A percentile compares a stretch with the other conserved stretches of the same genome.
Evolutionary conservation across 2,797 vertebrate genomes (phyloP).

Genomic region (Sebastes vulpes): DNA sequence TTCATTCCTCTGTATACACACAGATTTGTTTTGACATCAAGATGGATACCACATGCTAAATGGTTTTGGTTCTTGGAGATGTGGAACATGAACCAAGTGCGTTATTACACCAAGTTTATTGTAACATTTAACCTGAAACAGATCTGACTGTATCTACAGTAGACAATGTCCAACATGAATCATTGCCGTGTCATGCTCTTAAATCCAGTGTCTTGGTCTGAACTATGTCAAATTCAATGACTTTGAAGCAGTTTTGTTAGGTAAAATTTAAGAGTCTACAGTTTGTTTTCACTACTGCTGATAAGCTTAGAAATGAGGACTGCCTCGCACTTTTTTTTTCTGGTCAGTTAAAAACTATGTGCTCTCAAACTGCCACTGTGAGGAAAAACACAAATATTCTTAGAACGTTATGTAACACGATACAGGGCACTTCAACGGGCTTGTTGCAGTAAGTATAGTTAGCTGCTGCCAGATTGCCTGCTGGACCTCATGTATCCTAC

Average conservation of each 20-base stretch:
- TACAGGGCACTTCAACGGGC: conserved; percentile 17
- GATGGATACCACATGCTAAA: not conserved
- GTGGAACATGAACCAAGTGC: not conserved
- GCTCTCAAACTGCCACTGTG: conserved; percentile 30
- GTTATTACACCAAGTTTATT: not conserved
- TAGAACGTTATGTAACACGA: conserved; percentile 49
- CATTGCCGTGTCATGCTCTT: not conserved
- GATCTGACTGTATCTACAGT: not conserved
- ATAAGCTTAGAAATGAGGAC: not conserved
- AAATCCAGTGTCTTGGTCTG: not conserved
- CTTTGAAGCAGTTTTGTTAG: not conserved
- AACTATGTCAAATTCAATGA: not conserved
- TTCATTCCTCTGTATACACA: not conserved
- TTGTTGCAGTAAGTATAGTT: conserved; percentile 49
- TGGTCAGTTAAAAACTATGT: conserved; percentile 3
- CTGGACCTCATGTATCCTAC: not conserved
- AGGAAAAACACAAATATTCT: conserved; percentile 53
- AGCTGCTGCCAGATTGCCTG: conserved; percentile 16
- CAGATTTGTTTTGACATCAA: conserved; percentile 13
- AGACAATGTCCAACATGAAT: not conserved
- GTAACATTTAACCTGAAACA: not conserved
- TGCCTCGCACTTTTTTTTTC: not conserved
- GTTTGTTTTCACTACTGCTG: conserved; percentile 8
- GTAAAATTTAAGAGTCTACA: not conserved
- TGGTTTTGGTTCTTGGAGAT: not conserved